Evolutionary conservation across 1,140 invertebrate genomes (phyloP).

Genomic region (Drosophila parvula): DNA sequence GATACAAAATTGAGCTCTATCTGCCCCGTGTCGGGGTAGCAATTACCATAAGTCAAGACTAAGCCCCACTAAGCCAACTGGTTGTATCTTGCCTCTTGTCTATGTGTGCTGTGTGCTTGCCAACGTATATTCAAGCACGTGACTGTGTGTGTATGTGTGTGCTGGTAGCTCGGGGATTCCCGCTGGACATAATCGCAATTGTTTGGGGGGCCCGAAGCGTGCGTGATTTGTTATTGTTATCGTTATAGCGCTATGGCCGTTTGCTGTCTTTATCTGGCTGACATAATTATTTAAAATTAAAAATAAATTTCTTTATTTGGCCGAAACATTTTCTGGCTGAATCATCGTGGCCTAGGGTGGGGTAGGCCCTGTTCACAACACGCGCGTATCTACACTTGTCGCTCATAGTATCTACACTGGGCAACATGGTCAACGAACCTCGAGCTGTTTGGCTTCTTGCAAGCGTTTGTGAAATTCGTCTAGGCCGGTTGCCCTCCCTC

Average conservation of each 20-base stretch:
- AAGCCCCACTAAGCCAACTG: constrained; percentile 24
- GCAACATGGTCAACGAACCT: constrained; percentile 72
- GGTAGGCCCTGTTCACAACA: constrained; percentile 34
- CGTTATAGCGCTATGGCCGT: constrained; percentile 8
- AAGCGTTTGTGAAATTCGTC: constrained; percentile 68
- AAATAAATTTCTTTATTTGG: constrained; percentile 54
- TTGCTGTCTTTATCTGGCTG: constrained; percentile 49
- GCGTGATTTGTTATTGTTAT: constrained; percentile 59
- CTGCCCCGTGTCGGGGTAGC: background rate
- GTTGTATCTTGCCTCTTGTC: constrained; percentile 28
- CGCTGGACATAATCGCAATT: constrained; percentile 54
- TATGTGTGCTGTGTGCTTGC: background rate
- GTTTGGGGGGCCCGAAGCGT: constrained; percentile 60
- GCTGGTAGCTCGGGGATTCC: constrained; percentile 42
- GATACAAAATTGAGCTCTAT: background rate
- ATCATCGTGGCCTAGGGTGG: constrained; percentile 50
- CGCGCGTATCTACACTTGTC: constrained; percentile 35
- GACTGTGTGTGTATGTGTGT: constrained; percentile 4
- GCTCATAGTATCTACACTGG: constrained; percentile 35
- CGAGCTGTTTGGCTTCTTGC: constrained; percentile 38
- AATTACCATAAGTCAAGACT: constrained; percentile 45
- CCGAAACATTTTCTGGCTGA: constrained; percentile 61
- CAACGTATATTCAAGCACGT: background rate
- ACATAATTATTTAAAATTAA: constrained; percentile 80
- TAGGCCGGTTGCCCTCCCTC: too few species aligned